Conservation (phyloP, 2,888 invertebrate species). For the Rhamphomyia laevipes region DNA sequence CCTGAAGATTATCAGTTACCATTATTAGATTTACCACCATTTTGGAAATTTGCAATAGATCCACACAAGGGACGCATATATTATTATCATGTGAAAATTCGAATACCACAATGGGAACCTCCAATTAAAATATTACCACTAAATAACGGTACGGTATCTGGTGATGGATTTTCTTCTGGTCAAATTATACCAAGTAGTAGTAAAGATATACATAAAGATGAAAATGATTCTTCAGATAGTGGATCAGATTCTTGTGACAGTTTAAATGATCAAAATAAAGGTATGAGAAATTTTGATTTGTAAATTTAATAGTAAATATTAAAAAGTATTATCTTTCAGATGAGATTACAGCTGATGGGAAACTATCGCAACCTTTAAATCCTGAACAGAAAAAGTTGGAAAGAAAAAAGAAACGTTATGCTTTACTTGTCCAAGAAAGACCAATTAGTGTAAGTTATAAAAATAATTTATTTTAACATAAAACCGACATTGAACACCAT, state of each 20-base stretch:
- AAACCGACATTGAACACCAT: neutral
- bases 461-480: neutral
- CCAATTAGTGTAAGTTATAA: constrained; percentile 43
- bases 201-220: neutral
- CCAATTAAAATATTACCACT: constrained; percentile 36
- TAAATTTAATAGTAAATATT: neutral
- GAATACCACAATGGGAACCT: constrained; percentile 70
- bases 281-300: neutral
- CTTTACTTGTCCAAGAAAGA: constrained; percentile 45
- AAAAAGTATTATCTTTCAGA: neutral
- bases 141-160: constrained; percentile 18
- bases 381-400: constrained; percentile 38
- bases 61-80: constrained; percentile 65
- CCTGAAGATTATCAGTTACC: constrained; percentile 33
- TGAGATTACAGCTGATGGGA: neutral
- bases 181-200: neutral
- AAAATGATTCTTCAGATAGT: constrained; percentile 2
- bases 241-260: constrained; percentile 1
- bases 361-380: neutral
- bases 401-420: constrained; percentile 42
- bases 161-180: neutral
- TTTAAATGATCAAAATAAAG: neutral
- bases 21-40: constrained; percentile 58
- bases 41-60: constrained; percentile 81
- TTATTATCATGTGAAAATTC: constrained; percentile 76